Evolutionary conservation across 2,888 invertebrate genomes (phyloP).

Genomic region (Pseudolycoriella hygida): DNA sequence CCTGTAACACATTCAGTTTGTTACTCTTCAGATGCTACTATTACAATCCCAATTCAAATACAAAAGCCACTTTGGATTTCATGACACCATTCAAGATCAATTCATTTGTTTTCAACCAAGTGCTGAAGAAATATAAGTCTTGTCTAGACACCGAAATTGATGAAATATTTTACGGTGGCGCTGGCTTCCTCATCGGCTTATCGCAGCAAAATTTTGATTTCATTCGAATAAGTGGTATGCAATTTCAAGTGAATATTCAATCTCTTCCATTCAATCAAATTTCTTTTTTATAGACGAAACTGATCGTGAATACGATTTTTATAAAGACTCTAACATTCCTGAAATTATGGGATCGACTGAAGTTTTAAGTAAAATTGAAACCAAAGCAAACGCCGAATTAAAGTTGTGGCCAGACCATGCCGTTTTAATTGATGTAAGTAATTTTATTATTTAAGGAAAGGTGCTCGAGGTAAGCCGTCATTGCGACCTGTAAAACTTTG

Average conservation of each 20-base stretch:
- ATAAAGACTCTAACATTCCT: constrained; percentile 62
- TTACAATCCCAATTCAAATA: constrained; percentile 10
- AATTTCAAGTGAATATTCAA: too few relatives aligned
- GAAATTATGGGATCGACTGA: constrained; percentile 58
- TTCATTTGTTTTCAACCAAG: constrained; percentile 20
- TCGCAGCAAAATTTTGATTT: constrained; percentile 18
- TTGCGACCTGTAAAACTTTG: too few relatives aligned
- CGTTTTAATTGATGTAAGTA: constrained; percentile 54
- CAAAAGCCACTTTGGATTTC: constrained; percentile 12
- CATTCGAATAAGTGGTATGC: not conserved
- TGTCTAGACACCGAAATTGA: constrained; percentile 20
- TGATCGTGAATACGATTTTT: constrained; percentile 44
- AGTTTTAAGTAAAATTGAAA: constrained; percentile 45
- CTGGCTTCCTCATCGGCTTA: constrained; percentile 20
- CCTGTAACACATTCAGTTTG: not conserved
- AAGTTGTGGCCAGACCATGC: constrained; percentile 84
- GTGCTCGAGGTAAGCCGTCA: too few relatives aligned
- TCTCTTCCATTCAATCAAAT: too few relatives aligned
- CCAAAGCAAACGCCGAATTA: constrained; percentile 42
- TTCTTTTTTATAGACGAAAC: too few relatives aligned
- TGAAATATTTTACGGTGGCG: constrained; percentile 18
- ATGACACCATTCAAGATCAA: constrained; percentile 19
- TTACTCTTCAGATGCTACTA: constrained; percentile 16
- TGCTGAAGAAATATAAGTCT: constrained; percentile 19
- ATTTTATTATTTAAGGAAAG: too few relatives aligned